Evolutionary conservation across 2,113 vertebrate species (phyloP).

Genomic region (Rissa tridactyla): DNA sequence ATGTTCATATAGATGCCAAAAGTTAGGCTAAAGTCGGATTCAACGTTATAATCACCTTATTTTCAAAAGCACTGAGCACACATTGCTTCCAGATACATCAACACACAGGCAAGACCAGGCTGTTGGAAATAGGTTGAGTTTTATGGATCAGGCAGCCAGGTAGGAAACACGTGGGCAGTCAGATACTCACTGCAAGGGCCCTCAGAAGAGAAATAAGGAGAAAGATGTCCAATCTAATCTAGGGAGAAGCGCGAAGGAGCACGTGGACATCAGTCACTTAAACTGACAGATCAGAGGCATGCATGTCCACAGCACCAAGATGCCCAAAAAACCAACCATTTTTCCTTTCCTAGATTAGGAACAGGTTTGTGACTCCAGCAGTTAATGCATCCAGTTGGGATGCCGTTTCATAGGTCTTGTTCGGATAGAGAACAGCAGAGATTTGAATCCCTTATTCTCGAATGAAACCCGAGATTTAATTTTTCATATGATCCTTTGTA

Average conservation of each 20-base stretch:
- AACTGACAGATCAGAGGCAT: not conserved
- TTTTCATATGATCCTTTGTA: not conserved
- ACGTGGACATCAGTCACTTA: not conserved
- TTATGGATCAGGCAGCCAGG: not conserved
- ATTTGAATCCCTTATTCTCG: not conserved
- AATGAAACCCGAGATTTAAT: not conserved
- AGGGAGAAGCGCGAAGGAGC: not conserved
- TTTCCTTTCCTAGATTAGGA: not conserved
- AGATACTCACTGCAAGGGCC: not conserved
- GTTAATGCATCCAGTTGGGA: not conserved
- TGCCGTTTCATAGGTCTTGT: not conserved
- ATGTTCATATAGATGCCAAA: not conserved
- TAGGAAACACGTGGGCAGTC: not conserved
- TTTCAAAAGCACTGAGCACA: not conserved
- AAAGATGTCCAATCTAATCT: not conserved
- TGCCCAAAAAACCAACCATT: fast-evolving
- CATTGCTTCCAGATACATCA: not conserved
- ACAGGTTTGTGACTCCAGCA: not conserved
- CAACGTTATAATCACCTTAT: not conserved
- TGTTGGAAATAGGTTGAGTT: not conserved
- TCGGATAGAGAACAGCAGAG: not conserved
- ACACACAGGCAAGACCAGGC: not conserved
- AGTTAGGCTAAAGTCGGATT: not conserved
- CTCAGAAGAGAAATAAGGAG: not conserved
- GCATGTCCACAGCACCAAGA: not conserved